A percentile compares a stretch with the other conserved stretches of the same genome.
Conservation (phyloP, 2,113 vertebrate genomes). For the Oreochromis spilurus region DNA sequence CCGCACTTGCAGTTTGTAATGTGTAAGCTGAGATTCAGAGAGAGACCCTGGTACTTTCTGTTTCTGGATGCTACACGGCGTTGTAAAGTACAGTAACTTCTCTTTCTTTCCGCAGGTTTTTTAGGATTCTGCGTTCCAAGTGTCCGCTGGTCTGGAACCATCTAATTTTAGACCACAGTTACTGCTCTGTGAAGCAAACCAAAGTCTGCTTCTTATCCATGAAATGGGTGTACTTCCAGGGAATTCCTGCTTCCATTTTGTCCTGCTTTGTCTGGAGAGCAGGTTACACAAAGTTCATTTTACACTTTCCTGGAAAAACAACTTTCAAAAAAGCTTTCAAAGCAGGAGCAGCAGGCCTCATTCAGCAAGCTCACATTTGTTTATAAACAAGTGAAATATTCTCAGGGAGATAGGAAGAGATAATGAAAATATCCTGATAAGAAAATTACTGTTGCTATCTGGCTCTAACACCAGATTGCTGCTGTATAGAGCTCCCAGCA, state of each 20-base stretch:
- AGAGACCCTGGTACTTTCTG: neutral
- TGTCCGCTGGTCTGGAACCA: constrained; percentile 54
- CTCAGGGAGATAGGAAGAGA: constrained; percentile 12
- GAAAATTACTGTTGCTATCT: constrained; percentile 1
- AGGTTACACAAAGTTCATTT: constrained; percentile 28
- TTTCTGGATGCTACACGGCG: neutral
- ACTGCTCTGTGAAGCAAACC: constrained; percentile 38
- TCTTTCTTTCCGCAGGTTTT: constrained; percentile 17
- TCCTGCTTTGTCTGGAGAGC: constrained; percentile 27
- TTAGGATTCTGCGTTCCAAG: constrained; percentile 41
- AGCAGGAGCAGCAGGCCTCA: neutral
- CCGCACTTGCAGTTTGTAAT: constrained; percentile 6
- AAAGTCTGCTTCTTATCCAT: constrained; percentile 24
- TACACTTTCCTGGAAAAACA: neutral
- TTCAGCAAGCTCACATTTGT: constrained; percentile 1
- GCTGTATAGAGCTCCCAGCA: neutral
- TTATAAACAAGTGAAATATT: constrained; percentile 33
- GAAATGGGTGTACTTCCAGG: constrained; percentile 18
- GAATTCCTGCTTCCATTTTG: constrained; percentile 41
- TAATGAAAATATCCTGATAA: constrained; percentile 31
- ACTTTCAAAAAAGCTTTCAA: neutral
- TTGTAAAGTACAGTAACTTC: constrained; percentile 5
- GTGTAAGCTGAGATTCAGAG: neutral
- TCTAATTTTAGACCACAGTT: constrained; percentile 60
- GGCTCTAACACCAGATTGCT: neutral